Evolutionary conservation across 1,140 invertebrate genomes (phyloP).

Genomic region (Microplitis mediator): DNA sequence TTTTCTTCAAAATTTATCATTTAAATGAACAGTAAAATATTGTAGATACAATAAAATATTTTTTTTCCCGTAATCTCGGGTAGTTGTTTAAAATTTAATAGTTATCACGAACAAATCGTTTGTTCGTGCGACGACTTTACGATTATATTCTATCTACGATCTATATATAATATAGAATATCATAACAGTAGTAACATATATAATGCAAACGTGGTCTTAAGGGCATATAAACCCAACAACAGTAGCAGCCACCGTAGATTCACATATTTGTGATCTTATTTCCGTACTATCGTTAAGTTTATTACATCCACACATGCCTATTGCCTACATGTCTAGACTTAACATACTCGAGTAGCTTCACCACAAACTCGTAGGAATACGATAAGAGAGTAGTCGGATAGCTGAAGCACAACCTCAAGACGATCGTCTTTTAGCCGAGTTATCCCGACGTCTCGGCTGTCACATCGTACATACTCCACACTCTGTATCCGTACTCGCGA

Average conservation of each 20-base stretch:
- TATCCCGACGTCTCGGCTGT: too few relatives aligned
- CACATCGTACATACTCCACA: not conserved
- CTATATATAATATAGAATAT: too few relatives aligned
- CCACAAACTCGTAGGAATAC: too few relatives aligned
- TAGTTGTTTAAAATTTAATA: slow-evolving; percentile 10
- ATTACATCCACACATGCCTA: not conserved
- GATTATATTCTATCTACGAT: not conserved
- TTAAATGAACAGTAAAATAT: too few relatives aligned
- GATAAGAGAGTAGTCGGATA: too few relatives aligned
- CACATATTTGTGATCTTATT: not conserved
- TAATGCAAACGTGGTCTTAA: not conserved
- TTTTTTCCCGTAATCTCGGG: not conserved
- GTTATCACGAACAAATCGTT: slow-evolving; percentile 31
- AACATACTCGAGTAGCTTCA: too few relatives aligned
- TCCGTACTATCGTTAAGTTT: not conserved
- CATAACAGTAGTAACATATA: too few relatives aligned
- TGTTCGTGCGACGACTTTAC: slow-evolving; percentile 27
- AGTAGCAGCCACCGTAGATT: not conserved
- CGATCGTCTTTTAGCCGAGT: too few relatives aligned
- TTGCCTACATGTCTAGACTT: too few relatives aligned
- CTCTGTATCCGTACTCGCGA: not conserved
- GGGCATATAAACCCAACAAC: not conserved
- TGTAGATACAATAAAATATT: too few relatives aligned
- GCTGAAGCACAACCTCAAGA: too few relatives aligned
- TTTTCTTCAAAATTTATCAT: too few relatives aligned